Evolutionary conservation across 2,888 invertebrate species (phyloP), one percentile per base, ranked within the genome.

Genomic region (Liposcelis brunnea): DNA sequence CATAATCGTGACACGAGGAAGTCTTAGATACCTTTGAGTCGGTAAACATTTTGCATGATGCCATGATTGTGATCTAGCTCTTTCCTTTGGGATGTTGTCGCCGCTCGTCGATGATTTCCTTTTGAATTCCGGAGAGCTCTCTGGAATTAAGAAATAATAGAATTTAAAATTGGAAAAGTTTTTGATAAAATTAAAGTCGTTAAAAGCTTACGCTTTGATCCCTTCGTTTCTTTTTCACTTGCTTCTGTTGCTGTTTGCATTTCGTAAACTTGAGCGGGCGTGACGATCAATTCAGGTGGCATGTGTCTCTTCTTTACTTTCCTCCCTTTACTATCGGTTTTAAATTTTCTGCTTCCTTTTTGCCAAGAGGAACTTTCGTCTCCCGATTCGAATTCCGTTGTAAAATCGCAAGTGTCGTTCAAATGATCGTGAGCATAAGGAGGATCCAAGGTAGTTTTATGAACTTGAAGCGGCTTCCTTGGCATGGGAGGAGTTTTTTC

Each of bases 231-330:
- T 31, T 19, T 38, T 31, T 40, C 40, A 16, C 19, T 26, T 11
- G 7, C 38, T 40, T 44, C 31, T 33, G 12, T 43, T 14, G 21
- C 31, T 31, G 15, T 31, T 18, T 45, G 19, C 16, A n/a, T 15
- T 19, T 35, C 15, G 35, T 26, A 26, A 4, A 26, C 26, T 40
- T 63, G 61, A 8, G 64, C 63, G 14, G 64, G 59, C 2, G 65
- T 66, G 14, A 67, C 62, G 38, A 66, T 65, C 26, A 67, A 49
- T 52, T 67, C 66, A 0, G 67, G 67, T 4, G 67, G 67, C 66
- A 66, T 67, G 43, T 53, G 48, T 33, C 50, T 47, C 44, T 46
- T 44, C 32, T 33, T 21, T 43, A 10, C 18, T 35, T 43, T 11
- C 15, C 35, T 16, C 10, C 19, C 37, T 34, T 36, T 38, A 37